Conservation (phyloP, 2,888 invertebrate genomes). For the Parapristionchus giblindavisi region DNA sequence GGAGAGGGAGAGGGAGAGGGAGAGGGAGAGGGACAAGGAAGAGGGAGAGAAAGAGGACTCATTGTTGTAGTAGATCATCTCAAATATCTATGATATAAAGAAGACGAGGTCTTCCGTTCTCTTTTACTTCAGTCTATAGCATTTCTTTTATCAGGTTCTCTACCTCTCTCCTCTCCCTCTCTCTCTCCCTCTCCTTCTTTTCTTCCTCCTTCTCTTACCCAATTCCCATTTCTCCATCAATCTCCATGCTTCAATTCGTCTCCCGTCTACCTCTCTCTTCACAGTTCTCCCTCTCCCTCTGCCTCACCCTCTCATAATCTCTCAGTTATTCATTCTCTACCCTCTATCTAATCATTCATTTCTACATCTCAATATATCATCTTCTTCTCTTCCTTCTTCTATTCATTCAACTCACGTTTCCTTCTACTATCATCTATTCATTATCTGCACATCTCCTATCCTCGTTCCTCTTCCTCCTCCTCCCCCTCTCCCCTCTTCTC, state of each 20-base stretch:
- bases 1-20: conserved; percentile 23
- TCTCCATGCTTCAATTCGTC: background rate
- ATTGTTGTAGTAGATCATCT: no score
- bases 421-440: background rate
- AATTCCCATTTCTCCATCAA: background rate
- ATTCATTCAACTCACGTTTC: background rate
- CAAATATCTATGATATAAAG: no score
- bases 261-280: background rate
- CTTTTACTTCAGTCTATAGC: no score
- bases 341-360: background rate
- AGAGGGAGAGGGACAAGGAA: conserved; percentile 10
- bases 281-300: no score
- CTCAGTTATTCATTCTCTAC: no score
- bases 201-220: background rate
- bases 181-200: background rate
- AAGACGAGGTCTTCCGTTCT: no score
- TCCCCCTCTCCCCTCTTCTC: conserved; percentile 4
- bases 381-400: background rate
- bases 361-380: background rate
- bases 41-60: background rate
- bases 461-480: background rate
- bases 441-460: background rate
- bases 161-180: no score
- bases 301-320: background rate
- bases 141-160: no score